phyloP scores from a whole-genome alignment of 37 sponge, comb jelly and placozoan genomes.

The Lycopodina hypogea region DNA sequence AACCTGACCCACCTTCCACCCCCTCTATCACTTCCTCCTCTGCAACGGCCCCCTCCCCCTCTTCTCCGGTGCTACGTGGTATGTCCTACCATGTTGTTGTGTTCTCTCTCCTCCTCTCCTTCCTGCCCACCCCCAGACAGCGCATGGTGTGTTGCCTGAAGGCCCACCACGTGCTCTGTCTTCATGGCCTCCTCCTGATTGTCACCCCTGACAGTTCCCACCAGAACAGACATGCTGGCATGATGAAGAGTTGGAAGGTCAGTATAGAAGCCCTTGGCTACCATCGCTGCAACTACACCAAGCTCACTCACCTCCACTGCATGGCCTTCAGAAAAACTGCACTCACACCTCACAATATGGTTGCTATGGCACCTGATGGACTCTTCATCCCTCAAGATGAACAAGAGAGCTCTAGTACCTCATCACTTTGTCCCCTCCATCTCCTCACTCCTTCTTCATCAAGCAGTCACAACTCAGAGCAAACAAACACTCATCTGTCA shows the following conservation, averaged over 20 bases:
- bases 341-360: background rate
- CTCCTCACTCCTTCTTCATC: too few species aligned
- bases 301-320: constrained; percentile 72
- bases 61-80: background rate
- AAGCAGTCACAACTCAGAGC: too few species aligned
- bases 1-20: background rate
- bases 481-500: too few species aligned
- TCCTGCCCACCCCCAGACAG: constrained; percentile 64
- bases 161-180: constrained; percentile 49
- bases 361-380: background rate
- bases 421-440: too few species aligned
- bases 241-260: constrained; percentile 71
- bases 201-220: constrained; percentile 78
- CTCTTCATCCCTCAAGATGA: constrained; percentile 29
- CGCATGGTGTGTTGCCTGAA: constrained; percentile 67
- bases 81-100: constrained; percentile 62
- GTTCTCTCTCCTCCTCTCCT: constrained; percentile 78
- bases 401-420: too few species aligned
- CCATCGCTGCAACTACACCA: constrained; percentile 68
- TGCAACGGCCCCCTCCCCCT: background rate
- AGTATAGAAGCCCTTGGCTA: constrained; percentile 66
- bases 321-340: constrained; percentile 68
- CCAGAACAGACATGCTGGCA: constrained; percentile 57
- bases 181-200: constrained; percentile 70
- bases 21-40: background rate